Evolutionary conservation across 37 sponge, comb jelly and placozoan species (phyloP), one percentile per base, ranked within the genome.

Genomic region (Crambe crambe): DNA sequence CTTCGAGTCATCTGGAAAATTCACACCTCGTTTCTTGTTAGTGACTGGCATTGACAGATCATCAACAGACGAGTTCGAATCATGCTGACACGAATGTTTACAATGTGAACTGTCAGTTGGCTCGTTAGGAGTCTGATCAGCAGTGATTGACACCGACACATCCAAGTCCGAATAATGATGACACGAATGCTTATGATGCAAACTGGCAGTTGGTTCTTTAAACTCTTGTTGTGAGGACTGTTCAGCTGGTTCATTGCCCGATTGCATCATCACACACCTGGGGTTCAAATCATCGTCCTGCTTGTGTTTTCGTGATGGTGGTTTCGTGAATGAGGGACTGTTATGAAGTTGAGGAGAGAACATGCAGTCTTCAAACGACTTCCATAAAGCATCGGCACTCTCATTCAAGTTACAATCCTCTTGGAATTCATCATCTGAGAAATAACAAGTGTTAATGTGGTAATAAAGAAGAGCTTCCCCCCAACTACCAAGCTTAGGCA

Each of bases 1-100:
- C 36, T 81, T 64, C 2, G 44, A 26, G 31, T 70, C 83, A 2
- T 74, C 56, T 27, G 75, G 74, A 54, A 87, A 87, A 2, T 35
- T 22, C 15, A 87, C 83, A 42, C n/a, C n/a, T n/a, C 61, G 40
- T 3, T 41, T 42, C 15, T 38, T 62, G 29, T 39, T 74, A 26
- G 6, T 15, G 22, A 36, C 4, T 54, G 17, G 56, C 2, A n/a
- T 3, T 58, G 21, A 37, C 23, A 1, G 0, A 56, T 56, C 29
- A 36, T 74, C 40, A 31, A 1, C 17, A 26, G 59, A 58, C 59
- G 25, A 3, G 3, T 9, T 18, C 54, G 54, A 18, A 51, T 18
- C 15, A 18, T 9, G 54, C 15, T 51, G 54, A 51, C 54, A 15
- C 15, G 9, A 9, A 60, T 23, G 27, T 25, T 60, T 60, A 20